phyloP scores from a whole-genome alignment of 2,888 invertebrate species.

The Cryptus viduatorius region DNA sequence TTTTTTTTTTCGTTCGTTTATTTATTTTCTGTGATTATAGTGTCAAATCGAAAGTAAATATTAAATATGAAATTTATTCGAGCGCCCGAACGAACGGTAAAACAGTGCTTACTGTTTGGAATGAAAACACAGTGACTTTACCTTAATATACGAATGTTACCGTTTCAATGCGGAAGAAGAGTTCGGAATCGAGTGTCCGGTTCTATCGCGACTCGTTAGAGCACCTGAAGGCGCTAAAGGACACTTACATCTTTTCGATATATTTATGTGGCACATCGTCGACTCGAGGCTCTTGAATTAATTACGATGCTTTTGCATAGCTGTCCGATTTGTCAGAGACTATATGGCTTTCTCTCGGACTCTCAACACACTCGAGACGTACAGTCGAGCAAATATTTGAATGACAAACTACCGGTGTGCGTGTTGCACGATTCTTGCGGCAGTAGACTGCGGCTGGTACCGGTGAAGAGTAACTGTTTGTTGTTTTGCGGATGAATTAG shows the following conservation, averaged over 20 bases:
- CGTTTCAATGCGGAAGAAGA: constrained; percentile 17
- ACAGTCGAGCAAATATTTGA: constrained; percentile 33
- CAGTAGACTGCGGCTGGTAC: background rate
- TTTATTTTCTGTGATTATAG: background rate
- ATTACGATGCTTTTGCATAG: background rate
- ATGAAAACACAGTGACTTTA: constrained; percentile 13
- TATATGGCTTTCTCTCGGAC: background rate
- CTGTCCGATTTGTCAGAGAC: background rate
- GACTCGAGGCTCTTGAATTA: constrained; percentile 31
- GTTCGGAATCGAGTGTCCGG: constrained; percentile 1
- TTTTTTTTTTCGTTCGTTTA: background rate
- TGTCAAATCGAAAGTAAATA: background rate
- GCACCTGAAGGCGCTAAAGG: constrained; percentile 8
- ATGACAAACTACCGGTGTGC: constrained; percentile 17
- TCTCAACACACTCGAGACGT: background rate
- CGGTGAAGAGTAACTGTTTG: constrained; percentile 14
- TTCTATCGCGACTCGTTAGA: background rate
- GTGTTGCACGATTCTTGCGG: background rate
- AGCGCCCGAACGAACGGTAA: background rate
- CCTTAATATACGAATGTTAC: background rate
- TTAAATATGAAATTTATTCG: background rate
- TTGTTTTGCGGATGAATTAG: constrained; percentile 7
- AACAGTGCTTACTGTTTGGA: background rate
- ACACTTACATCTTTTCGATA: constrained; percentile 14
- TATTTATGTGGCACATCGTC: background rate